These are phyloP conservation scores for Molossus alvarezi DNA, from an alignment of 2,797 vertebrate genomes.

Conservation along the genomic window DNA sequence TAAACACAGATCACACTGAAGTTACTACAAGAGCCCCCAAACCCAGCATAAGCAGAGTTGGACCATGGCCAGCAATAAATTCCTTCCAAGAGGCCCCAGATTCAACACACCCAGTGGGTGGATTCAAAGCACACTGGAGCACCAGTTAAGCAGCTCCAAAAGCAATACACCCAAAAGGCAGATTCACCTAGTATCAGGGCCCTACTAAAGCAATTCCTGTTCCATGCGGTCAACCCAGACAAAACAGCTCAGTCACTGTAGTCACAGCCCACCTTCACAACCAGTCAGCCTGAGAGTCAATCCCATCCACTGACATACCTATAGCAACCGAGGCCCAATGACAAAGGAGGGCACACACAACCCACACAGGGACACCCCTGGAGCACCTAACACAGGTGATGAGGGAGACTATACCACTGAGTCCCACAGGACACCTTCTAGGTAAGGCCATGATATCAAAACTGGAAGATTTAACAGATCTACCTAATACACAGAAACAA, in stretches of 20 bases:
- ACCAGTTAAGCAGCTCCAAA: background rate
- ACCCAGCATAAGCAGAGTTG: background rate
- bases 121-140: background rate
- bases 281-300: background rate
- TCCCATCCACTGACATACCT: background rate
- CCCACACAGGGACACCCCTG: background rate
- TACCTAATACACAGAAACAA: background rate
- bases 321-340: background rate
- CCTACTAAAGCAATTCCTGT: background rate
- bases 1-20: background rate
- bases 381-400: background rate
- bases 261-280: background rate
- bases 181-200: background rate
- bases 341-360: background rate
- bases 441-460: background rate
- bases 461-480: background rate
- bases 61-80: background rate
- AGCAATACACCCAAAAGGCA: background rate
- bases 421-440: background rate
- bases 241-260: background rate
- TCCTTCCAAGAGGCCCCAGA: background rate
- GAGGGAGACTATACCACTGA: background rate
- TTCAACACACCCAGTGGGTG: background rate
- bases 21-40: background rate
- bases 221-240: background rate